Evolutionary conservation across 2,797 vertebrate species (phyloP).

Genomic region (Anisognathus igniventris): DNA sequence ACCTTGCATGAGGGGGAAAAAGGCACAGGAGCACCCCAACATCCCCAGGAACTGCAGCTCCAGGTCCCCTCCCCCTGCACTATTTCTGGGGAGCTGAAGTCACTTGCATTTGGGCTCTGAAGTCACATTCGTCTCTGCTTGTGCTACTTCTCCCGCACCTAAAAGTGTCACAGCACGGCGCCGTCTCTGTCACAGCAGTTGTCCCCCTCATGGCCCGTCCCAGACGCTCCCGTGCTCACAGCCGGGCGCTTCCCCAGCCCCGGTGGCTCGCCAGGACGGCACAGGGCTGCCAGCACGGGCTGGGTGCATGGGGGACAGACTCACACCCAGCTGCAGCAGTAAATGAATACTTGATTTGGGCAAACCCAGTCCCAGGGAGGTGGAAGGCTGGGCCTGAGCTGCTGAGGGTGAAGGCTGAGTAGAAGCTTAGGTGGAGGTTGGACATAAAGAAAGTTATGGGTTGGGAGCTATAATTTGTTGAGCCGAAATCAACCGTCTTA

Average conservation of each 20-base stretch:
- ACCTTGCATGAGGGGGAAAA: rapidly evolving
- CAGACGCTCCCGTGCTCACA: background rate
- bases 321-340: background rate
- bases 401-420: too few species aligned
- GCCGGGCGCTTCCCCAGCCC: background rate
- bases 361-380: background rate
- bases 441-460: too few species aligned
- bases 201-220: background rate
- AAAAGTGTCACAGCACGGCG: background rate
- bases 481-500: too few species aligned
- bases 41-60: background rate
- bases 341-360: background rate
- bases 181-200: background rate
- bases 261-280: rapidly evolving
- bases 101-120: background rate
- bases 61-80: background rate
- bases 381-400: too few species aligned
- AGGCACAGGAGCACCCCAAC: background rate
- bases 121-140: background rate
- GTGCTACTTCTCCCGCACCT: background rate
- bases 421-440: too few species aligned
- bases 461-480: too few species aligned
- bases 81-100: background rate
- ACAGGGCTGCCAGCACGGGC: background rate
- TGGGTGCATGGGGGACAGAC: background rate